These are phyloP conservation scores for Spatula versicolor DNA, from an alignment of 2,797 vertebrate species.

Conservation along the genomic window DNA sequence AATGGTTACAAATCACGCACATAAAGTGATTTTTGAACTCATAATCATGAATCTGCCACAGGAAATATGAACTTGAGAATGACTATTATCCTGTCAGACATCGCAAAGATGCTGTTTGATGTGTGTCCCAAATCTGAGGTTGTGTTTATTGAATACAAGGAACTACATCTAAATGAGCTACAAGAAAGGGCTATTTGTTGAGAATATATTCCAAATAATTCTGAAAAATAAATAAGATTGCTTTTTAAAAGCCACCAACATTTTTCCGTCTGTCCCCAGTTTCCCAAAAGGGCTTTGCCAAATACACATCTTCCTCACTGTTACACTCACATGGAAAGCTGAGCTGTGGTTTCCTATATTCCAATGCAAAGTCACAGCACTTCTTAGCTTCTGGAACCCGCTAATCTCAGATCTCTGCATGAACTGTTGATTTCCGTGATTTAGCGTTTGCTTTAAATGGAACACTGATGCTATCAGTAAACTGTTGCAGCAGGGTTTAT, in stretches of 20 bases:
- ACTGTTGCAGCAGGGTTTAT: slow-evolving; percentile 24
- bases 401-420: slow-evolving; percentile 30
- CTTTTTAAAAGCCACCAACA: background rate
- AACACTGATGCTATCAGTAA: slow-evolving; percentile 48
- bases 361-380: background rate
- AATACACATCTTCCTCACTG: background rate
- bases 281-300: background rate
- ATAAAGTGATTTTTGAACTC: background rate
- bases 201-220: background rate
- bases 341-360: background rate
- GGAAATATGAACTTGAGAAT: background rate
- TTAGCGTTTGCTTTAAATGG: slow-evolving; percentile 32
- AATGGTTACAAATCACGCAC: background rate
- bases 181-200: background rate
- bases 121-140: background rate
- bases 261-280: background rate
- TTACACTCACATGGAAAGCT: background rate
- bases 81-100: background rate
- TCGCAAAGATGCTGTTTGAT: background rate
- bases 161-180: background rate
- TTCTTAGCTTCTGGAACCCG: background rate
- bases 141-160: background rate
- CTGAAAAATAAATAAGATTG: background rate
- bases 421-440: slow-evolving; percentile 38
- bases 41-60: background rate